Conservation (phyloP, 2,113 vertebrate genomes). For the Meleagris gallopavo region DNA sequence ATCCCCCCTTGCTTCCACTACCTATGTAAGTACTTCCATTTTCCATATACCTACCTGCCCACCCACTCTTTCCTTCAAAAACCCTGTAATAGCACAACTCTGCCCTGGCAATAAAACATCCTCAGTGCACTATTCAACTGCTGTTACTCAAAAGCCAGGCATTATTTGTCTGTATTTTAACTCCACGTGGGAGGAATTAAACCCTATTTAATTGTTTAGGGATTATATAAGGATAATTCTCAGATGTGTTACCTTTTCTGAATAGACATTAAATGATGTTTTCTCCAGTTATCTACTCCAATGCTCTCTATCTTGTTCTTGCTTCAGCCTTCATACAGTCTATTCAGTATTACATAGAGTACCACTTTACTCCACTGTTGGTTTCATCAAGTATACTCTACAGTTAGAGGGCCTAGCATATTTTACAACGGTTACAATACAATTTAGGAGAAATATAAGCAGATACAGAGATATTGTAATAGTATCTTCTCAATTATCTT, state of each 20-base stretch:
- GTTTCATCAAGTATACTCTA: not conserved
- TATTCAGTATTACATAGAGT: not conserved
- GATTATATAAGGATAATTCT: not conserved
- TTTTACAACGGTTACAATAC: not conserved
- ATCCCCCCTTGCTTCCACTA: not conserved
- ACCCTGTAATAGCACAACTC: not conserved
- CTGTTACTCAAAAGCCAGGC: not conserved
- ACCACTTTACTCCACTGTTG: not conserved
- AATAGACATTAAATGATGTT: not conserved
- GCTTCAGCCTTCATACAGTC: not conserved
- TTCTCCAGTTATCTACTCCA: not conserved
- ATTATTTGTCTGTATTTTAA: not conserved
- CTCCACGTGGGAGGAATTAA: not conserved
- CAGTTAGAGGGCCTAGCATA: not conserved
- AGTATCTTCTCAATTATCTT: not conserved
- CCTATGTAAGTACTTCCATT: not conserved
- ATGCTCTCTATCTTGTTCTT: not conserved
- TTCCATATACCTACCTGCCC: not conserved
- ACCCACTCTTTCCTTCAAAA: not conserved
- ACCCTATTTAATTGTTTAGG: not conserved
- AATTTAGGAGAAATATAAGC: not conserved
- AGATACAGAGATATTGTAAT: not conserved
- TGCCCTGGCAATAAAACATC: not conserved
- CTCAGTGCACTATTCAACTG: not conserved
- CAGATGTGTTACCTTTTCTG: not conserved